Evolutionary conservation across 1,140 invertebrate genomes (phyloP).

Genomic region (Colletes gigas): DNA sequence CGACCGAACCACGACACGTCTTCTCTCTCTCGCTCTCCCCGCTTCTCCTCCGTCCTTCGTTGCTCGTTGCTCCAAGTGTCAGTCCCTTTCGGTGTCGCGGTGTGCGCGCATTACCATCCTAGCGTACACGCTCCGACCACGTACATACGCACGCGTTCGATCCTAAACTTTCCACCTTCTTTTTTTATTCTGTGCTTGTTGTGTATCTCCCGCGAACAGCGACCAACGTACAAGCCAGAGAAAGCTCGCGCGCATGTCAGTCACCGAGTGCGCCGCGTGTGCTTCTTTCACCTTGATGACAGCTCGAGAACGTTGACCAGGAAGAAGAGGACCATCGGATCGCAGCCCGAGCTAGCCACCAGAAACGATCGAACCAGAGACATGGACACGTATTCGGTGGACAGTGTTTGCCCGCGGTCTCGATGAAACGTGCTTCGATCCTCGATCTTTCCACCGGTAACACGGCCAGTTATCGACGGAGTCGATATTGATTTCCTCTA

Average conservation of each 20-base stretch:
- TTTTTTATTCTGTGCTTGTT: neutral
- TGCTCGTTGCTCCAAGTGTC: slow-evolving; percentile 1
- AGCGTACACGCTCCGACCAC: neutral
- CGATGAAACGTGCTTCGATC: neutral
- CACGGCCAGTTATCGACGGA: slow-evolving; percentile 28
- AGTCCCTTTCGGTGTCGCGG: slow-evolving; percentile 29
- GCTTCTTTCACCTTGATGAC: neutral
- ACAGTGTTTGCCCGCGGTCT: neutral
- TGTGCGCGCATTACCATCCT: slow-evolving; percentile 13
- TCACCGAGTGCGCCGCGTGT: slow-evolving; percentile 12
- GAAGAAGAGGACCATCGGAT: neutral
- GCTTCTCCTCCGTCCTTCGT: neutral
- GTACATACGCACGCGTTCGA: neutral
- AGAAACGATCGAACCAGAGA: neutral
- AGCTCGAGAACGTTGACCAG: neutral
- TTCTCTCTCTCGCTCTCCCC: neutral
- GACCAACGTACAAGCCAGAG: neutral
- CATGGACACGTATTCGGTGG: neutral
- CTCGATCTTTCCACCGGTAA: slow-evolving; percentile 1
- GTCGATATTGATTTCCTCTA: neutral
- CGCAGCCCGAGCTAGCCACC: neutral
- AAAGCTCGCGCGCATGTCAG: neutral
- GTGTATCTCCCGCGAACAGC: neutral
- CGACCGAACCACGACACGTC: neutral
- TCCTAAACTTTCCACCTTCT: neutral